Percentiles rank a stretch among this genome's conserved stretches.
Evolutionary conservation across 1,140 invertebrate genomes (phyloP).

Genomic region (Drosophila sechellia): DNA sequence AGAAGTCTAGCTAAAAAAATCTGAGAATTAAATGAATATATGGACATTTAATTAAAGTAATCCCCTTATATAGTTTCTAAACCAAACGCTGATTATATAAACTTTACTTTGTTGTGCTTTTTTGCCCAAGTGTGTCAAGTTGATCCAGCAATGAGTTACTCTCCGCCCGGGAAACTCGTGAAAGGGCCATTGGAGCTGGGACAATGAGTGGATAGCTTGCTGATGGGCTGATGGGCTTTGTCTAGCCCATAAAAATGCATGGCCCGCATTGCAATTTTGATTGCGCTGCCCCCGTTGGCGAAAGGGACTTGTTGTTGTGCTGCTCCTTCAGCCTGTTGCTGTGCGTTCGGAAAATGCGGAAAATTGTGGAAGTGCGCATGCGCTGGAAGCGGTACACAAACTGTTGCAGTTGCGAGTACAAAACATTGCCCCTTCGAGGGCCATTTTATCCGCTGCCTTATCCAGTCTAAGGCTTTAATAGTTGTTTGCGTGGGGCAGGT

Average conservation of each 20-base stretch:
- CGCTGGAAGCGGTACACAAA: slow-evolving; percentile 64
- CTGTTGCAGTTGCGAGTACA: slow-evolving; percentile 71
- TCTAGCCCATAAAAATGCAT: slow-evolving; percentile 68
- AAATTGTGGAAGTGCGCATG: slow-evolving; percentile 41
- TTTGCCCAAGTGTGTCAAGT: slow-evolving; percentile 10
- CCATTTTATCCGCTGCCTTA: slow-evolving; percentile 71
- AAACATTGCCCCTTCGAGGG: slow-evolving; percentile 67
- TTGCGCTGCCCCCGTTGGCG: slow-evolving; percentile 14
- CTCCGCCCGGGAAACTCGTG: slow-evolving; percentile 1
- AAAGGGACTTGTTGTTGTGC: slow-evolving; percentile 1
- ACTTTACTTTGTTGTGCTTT: background rate
- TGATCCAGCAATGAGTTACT: slow-evolving; percentile 4
- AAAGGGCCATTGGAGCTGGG: slow-evolving; percentile 30
- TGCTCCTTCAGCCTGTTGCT: slow-evolving; percentile 69
- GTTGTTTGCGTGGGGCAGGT: slow-evolving; percentile 49
- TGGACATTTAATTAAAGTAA: background rate
- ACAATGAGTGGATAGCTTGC: slow-evolving; percentile 55
- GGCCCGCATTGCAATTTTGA: slow-evolving; percentile 55
- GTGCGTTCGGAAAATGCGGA: slow-evolving; percentile 31
- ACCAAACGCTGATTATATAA: too few species aligned
- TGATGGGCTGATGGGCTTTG: slow-evolving; percentile 45
- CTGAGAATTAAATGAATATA: background rate
- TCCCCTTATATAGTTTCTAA: too few species aligned
- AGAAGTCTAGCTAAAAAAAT: too few species aligned
- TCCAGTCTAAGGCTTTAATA: slow-evolving; percentile 45